Base-by-base conservation (phyloP, 2,888 invertebrate species). In the Epirrita christyi region DNA sequence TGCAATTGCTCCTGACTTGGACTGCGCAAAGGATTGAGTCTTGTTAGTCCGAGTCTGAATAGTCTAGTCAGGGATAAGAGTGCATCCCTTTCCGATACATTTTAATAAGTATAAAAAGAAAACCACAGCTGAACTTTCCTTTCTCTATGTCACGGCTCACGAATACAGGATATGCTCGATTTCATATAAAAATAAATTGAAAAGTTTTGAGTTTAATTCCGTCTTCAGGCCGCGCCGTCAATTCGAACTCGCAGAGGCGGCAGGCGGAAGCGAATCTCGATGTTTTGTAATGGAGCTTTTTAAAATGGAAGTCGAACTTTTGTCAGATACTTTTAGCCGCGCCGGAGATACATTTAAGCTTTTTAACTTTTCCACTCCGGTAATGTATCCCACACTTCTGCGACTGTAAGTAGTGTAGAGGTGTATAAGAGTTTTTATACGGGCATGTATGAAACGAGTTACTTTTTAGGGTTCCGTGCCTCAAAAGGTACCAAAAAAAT, bases 231-330 rank as follows among this genome's bases (percentile, higher is more conserved):
- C 81, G 73, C 78, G 73, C 78, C 83, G 82, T 81, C 85, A 83
- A 81, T 80, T 81, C 78, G 76, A 81, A 81, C 81, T 80, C 81
- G 83, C 83, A 80, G 80, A 80, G 78, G 81, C 84, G 84, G 21
- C 21, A 84, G 80, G 86, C 89, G 89, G 89, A 92, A 91, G 85
- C 86, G 89, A 89, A 88, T 90, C 92, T 86, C 90, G 88, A 92
- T 92, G 92, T 92, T 92, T 91, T 90, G 91, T 91, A 91, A 91
- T 92, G 91, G 91, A 90, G 91, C 92, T 92, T 91, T 92, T 92
- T 92, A 92, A 91, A 92, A 92, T 91, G 90, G 88, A 88, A 91
- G 88, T 88, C 90, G 90, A 92, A 92, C 91, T 91, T 92, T 91
- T 91, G 92, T 92, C 90, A 90, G 91, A 91, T 88, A 90, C 92